These are phyloP conservation scores for Drosophila quadrilineata DNA, from an alignment of 1,140 invertebrate genomes.

Conservation along the genomic window DNA sequence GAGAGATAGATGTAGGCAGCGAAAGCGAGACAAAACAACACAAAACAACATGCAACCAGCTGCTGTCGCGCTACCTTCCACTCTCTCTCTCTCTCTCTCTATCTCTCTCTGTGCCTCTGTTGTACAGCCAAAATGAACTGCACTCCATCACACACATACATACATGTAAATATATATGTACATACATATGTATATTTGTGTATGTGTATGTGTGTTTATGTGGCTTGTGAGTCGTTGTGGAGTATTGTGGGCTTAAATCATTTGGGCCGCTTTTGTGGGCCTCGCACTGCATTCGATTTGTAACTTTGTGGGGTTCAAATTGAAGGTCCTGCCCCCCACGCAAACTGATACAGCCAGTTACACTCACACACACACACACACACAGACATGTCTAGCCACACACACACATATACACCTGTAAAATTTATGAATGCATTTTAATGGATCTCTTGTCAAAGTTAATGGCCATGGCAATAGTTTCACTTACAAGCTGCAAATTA, in stretches of 20 bases:
- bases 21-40: slow-evolving; percentile 28
- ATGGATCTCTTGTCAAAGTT: slow-evolving; percentile 69
- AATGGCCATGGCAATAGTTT: slow-evolving; percentile 19
- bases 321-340: slow-evolving; percentile 34
- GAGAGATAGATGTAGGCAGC: background rate
- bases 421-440: slow-evolving; percentile 73
- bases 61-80: too few species aligned
- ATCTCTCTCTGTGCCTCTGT: too few species aligned
- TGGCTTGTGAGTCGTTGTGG: slow-evolving; percentile 19
- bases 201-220: slow-evolving; percentile 16
- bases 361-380: slow-evolving; percentile 7
- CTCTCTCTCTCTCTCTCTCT: too few species aligned
- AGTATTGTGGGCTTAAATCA: slow-evolving; percentile 58
- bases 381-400: background rate
- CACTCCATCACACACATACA: slow-evolving; percentile 47
- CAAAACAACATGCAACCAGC: slow-evolving; percentile 34
- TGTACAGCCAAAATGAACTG: slow-evolving; percentile 56
- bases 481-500: slow-evolving; percentile 23
- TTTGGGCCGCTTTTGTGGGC: slow-evolving; percentile 52
- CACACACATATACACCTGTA: slow-evolving; percentile 49
- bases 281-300: slow-evolving; percentile 50
- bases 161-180: background rate
- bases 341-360: slow-evolving; percentile 15
- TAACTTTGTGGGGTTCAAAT: slow-evolving; percentile 68
- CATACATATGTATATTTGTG: background rate